Percentiles rank a stretch among this genome's conserved stretches.
Conservation (phyloP, 2,797 vertebrate genomes). For the Rachycentron canadum region DNA sequence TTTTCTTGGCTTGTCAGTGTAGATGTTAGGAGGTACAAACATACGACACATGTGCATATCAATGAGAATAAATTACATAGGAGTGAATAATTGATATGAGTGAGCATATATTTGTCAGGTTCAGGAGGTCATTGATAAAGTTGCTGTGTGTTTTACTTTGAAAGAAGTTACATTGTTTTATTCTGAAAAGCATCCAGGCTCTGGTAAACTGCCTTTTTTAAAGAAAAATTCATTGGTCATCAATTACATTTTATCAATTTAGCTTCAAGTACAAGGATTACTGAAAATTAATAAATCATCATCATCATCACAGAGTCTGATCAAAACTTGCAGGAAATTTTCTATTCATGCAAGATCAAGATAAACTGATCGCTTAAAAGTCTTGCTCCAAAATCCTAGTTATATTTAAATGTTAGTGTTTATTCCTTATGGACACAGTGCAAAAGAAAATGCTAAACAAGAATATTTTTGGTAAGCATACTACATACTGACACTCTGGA, state of each 20-base stretch:
- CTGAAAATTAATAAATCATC: constrained; percentile 64
- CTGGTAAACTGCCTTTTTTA: neutral
- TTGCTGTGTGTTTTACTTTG: constrained; percentile 43
- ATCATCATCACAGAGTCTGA: constrained; percentile 43
- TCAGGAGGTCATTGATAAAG: constrained; percentile 56
- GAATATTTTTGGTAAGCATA: constrained; percentile 86
- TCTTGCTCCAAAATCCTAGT: constrained; percentile 71
- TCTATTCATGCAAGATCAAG: constrained; percentile 73
- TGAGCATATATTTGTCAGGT: constrained; percentile 46
- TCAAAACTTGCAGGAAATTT: constrained; percentile 68
- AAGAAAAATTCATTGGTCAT: constrained; percentile 15
- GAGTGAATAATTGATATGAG: constrained; percentile 70
- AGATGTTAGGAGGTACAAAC: constrained; percentile 59
- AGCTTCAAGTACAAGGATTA: constrained; percentile 45
- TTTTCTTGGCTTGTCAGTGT: constrained; percentile 35
- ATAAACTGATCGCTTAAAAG: constrained; percentile 66
- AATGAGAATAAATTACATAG: constrained; percentile 64
- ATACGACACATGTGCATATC: constrained; percentile 49
- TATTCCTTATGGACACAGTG: constrained; percentile 81
- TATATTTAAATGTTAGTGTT: constrained; percentile 82
- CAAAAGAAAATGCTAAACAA: constrained; percentile 84
- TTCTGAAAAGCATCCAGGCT: constrained; percentile 21
- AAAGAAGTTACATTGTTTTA: constrained; percentile 22
- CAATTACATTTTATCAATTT: constrained; percentile 39
- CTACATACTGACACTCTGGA: constrained; percentile 86